Base-by-base conservation (phyloP, 2,797 vertebrate species). In the Scleropages formosus region DNA sequence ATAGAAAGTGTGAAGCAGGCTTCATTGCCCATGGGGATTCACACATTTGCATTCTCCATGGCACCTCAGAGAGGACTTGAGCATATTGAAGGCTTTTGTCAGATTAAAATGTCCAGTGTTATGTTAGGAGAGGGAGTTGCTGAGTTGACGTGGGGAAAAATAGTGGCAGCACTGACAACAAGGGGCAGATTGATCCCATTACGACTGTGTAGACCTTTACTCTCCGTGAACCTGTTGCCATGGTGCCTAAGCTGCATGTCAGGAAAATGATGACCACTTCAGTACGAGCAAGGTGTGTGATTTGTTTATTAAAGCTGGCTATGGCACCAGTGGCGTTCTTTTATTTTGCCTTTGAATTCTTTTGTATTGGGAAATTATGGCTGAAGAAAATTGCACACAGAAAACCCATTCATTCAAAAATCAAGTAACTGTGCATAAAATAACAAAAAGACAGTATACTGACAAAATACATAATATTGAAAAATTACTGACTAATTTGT, bases 391-490 rank as follows among this genome's bases (percentile, higher is more conserved):
- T 2, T 39, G 6, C 2, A 6, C 2, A 31, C 31, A 39, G 11
- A 18, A 56, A 56, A 56, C 53, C 53, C 18, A 56, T 56, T 56
- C 11, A 56, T 61, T 20, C 15, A 61, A 39, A 61, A 20, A 18
- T 61, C 20, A 8, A 61, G 59, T 8, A n/a, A 20, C 15, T 18
- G 16, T 22, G 16, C 70, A 53, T 39, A 18, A 70, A 53, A 56
- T 53, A 70, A 49, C 49, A 26, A 53, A 70, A 70, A 70, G n/a
- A n/a, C n/a, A n/a, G 70, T 49, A n/a, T 44, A 47, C 10, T 15
- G 39, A 49, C 24, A 47, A 70, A 49, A 53, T 16, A 49, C 8
- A 56, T 26, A 56, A 70, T 3, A 18, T 47, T 18, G 49, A 70
- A 22, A 15, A 56, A 70, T 70, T 70, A 53, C 20, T 27, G 49